A percentile compares a stretch with the other conserved stretches of the same genome.
phyloP scores from a whole-genome alignment of 2,797 vertebrate species.

The Pseudocheirus occidentalis region DNA sequence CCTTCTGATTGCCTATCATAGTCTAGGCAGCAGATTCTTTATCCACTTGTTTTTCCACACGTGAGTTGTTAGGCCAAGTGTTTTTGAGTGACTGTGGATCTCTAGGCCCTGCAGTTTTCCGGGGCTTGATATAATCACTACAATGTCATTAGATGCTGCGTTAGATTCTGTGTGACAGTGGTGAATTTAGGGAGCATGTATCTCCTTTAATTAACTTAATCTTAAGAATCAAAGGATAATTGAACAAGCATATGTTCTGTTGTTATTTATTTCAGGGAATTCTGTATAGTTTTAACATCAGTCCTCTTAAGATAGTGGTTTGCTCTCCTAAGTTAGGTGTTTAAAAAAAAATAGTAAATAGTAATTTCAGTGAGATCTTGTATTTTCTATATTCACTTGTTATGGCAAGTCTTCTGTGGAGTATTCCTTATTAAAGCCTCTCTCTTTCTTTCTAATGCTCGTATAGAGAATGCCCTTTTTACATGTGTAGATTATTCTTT shows the following conservation, averaged over 20 bases:
- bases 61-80: neutral
- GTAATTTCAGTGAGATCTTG: neutral
- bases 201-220: neutral
- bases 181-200: neutral
- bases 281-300: neutral
- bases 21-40: neutral
- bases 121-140: neutral
- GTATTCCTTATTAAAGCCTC: neutral
- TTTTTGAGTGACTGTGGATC: neutral
- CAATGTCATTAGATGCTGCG: neutral
- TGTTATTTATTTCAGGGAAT: neutral
- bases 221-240: neutral
- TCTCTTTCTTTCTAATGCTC: neutral
- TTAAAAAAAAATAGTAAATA: neutral
- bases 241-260: neutral
- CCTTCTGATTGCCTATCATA: neutral
- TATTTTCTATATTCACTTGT: neutral
- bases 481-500: neutral
- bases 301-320: neutral
- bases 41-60: neutral
- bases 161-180: neutral
- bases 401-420: neutral
- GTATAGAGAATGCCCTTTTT: neutral
- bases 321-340: neutral
- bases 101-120: neutral